Percentiles rank a stretch among this genome's conserved stretches.
Evolutionary conservation across 2,888 invertebrate species (phyloP).

Genomic region (Apomyelois bistriatella): DNA sequence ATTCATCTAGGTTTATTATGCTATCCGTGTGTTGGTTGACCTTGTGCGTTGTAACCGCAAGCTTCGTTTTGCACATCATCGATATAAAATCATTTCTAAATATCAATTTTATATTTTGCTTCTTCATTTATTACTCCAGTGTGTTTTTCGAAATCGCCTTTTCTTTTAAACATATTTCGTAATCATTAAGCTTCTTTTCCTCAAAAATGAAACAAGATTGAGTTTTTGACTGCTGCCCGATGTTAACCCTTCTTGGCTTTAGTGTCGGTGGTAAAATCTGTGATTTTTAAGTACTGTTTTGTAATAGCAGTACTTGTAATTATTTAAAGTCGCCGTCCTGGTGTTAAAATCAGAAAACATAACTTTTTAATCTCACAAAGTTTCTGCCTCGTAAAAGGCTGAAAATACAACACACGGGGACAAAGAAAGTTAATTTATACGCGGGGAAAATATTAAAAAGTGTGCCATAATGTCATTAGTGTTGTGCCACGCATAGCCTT

Average conservation of each 20-base stretch:
- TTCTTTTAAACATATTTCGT: too few species aligned
- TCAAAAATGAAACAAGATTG: too few species aligned
- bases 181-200: too few species aligned
- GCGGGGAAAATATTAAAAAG: constrained; percentile 48
- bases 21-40: constrained; percentile 2
- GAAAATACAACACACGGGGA: constrained; percentile 34
- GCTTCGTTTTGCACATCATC: background rate
- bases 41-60: background rate
- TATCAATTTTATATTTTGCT: background rate
- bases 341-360: background rate
- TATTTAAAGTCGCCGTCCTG: too few species aligned
- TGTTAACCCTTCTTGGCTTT: too few species aligned
- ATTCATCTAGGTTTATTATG: constrained; percentile 3
- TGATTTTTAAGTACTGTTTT: too few species aligned
- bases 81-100: background rate
- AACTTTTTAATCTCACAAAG: background rate
- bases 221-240: too few species aligned
- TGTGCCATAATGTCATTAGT: constrained; percentile 45
- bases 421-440: constrained; percentile 58
- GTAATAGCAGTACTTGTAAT: too few species aligned
- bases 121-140: too few species aligned
- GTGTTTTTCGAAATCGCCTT: too few species aligned
- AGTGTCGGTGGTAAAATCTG: too few species aligned
- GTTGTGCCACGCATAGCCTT: constrained; percentile 44
- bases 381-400: background rate